phyloP scores from a whole-genome alignment of 2,113 vertebrate genomes.

The Plestiodon gilberti region DNA sequence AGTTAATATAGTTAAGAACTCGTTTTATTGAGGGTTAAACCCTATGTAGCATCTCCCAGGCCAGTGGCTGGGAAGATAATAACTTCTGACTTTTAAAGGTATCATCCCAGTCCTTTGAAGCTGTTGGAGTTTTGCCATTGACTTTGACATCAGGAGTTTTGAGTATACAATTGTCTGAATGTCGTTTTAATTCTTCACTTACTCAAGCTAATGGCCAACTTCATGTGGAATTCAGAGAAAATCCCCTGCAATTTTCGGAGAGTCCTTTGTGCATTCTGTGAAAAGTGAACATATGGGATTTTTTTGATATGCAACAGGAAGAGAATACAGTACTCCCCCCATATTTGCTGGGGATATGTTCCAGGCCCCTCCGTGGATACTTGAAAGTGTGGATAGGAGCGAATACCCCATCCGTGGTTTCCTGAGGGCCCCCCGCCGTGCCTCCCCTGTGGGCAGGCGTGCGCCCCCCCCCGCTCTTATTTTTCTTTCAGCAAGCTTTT shows the following conservation, averaged over 20 bases:
- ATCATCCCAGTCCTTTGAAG: neutral
- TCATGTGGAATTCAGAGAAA: neutral
- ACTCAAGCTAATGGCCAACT: neutral
- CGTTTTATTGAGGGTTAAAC: slow-evolving; percentile 10
- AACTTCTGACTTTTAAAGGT: neutral
- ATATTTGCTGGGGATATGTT: too few species aligned
- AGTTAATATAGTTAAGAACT: neutral
- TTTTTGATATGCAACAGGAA: neutral
- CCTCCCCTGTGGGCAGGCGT: too few species aligned
- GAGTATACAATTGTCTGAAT: neutral
- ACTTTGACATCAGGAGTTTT: neutral
- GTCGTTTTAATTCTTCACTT: neutral
- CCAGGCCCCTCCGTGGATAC: too few species aligned
- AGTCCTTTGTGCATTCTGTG: neutral
- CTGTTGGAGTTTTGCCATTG: neutral
- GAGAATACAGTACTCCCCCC: too few species aligned
- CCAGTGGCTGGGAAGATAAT: slow-evolving; percentile 46
- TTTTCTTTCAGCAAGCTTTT: too few species aligned
- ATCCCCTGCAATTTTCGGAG: neutral
- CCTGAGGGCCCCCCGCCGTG: too few species aligned
- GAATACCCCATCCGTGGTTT: neutral
- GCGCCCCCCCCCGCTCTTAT: too few species aligned
- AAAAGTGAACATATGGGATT: neutral
- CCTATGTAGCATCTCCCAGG: slow-evolving; percentile 27
- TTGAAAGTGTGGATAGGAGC: too few species aligned